phyloP scores from a whole-genome alignment of 2,113 vertebrate species.

The Antechinus flavipes region DNA sequence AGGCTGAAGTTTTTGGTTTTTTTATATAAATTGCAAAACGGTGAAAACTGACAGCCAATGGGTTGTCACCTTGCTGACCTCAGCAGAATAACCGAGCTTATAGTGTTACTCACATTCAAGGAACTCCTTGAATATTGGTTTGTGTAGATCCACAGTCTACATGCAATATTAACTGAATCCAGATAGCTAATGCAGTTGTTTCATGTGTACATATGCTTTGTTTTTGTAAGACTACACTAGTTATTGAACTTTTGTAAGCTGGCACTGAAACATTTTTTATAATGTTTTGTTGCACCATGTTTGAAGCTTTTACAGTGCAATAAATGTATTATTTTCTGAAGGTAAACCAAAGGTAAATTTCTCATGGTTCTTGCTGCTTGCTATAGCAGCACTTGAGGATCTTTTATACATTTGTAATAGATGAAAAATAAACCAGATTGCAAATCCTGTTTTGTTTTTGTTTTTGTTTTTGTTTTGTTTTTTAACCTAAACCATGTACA shows the following conservation, averaged over 20 bases:
- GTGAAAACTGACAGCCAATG: constrained; percentile 69
- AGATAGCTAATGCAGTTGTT: constrained; percentile 74
- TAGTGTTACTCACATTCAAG: constrained; percentile 74
- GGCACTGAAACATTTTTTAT: constrained; percentile 83
- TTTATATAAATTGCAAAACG: constrained; percentile 58
- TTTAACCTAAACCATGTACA: constrained; percentile 84
- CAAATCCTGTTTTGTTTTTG: constrained; percentile 65
- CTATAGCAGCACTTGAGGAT: constrained; percentile 84
- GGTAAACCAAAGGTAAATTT: constrained; percentile 89
- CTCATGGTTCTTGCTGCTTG: constrained; percentile 84
- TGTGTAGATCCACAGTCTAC: constrained; percentile 76
- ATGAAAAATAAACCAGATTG: constrained; percentile 83
- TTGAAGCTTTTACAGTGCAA: constrained; percentile 89
- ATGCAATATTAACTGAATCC: constrained; percentile 76
- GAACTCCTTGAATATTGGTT: constrained; percentile 75
- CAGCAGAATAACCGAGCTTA: constrained; percentile 73
- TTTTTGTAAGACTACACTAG: constrained; percentile 76
- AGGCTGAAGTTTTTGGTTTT: constrained; percentile 63
- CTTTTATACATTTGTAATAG: constrained; percentile 88
- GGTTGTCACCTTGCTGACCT: constrained; percentile 74
- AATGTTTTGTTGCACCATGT: constrained; percentile 86
- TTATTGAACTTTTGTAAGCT: constrained; percentile 81
- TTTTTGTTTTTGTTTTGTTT: constrained; percentile 72
- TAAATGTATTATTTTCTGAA: constrained; percentile 85
- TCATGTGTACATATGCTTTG: constrained; percentile 71